Percentiles rank a stretch among this genome's conserved stretches.
These are phyloP conservation scores for Harpagoxenus sublaevis DNA, from an alignment of 2,888 invertebrate genomes.

Conservation along the genomic window DNA sequence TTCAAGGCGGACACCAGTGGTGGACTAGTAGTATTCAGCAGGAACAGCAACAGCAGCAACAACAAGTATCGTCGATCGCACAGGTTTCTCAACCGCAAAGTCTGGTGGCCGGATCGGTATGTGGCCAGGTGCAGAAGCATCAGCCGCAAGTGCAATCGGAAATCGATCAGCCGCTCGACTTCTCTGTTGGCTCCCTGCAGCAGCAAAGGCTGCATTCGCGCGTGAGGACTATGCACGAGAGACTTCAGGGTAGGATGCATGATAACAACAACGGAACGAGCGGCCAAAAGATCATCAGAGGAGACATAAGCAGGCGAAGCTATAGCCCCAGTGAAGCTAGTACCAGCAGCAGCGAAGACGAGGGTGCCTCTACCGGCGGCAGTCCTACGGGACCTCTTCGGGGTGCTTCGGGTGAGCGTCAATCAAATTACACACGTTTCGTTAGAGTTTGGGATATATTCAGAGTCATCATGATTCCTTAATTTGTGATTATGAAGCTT, in stretches of 20 bases:
- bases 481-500: slow-evolving; percentile 27
- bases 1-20: slow-evolving; percentile 84
- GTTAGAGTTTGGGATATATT: slow-evolving; percentile 15
- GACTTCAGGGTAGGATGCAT: slow-evolving; percentile 77
- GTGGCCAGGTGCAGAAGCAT: slow-evolving; percentile 86
- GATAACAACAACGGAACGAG: slow-evolving; percentile 83
- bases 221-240: slow-evolving; percentile 80
- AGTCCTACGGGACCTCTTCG: slow-evolving; percentile 84
- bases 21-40: slow-evolving; percentile 82
- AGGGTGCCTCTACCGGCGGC: slow-evolving; percentile 84
- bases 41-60: slow-evolving; percentile 76
- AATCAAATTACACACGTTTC: slow-evolving; percentile 18
- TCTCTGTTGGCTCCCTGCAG: slow-evolving; percentile 90
- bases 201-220: slow-evolving; percentile 82
- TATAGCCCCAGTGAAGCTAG: slow-evolving; percentile 84
- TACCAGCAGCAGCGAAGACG: slow-evolving; percentile 84
- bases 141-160: slow-evolving; percentile 80
- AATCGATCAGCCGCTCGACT: slow-evolving; percentile 91
- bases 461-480: slow-evolving; percentile 16
- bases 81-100: slow-evolving; percentile 87
- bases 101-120: slow-evolving; percentile 87
- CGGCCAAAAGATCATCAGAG: slow-evolving; percentile 77
- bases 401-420: slow-evolving; percentile 82
- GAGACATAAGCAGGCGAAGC: slow-evolving; percentile 80
- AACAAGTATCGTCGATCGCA: slow-evolving; percentile 76